A percentile compares a stretch with the other conserved stretches of the same genome.
Conservation (phyloP, 2,888 invertebrate genomes). For the Creontiades dilutus region DNA sequence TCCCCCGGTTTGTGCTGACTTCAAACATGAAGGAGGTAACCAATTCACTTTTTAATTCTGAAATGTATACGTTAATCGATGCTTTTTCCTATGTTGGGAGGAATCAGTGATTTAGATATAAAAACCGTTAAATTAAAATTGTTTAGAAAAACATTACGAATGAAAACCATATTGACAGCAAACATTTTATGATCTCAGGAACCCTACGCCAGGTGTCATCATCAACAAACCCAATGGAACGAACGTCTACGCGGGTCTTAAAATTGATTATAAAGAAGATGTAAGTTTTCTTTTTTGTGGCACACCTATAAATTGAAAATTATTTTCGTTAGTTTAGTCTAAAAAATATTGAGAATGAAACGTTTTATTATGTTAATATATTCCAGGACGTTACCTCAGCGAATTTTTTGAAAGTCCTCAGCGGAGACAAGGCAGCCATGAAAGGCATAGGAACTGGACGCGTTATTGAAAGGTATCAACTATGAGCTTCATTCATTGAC, state of each 20-base stretch:
- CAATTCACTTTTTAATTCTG: too few species aligned
- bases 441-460: constrained; percentile 80
- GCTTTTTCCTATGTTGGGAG: too few species aligned
- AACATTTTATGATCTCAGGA: constrained; percentile 78
- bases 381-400: constrained; percentile 74
- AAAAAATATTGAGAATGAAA: too few species aligned
- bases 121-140: too few species aligned
- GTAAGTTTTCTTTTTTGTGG: constrained; percentile 78
- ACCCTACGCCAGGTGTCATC: constrained; percentile 81
- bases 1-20: too few species aligned
- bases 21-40: too few species aligned
- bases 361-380: neutral
- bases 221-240: constrained; percentile 81
- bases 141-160: too few species aligned
- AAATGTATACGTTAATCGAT: too few species aligned
- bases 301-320: too few species aligned
- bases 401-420: constrained; percentile 81
- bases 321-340: too few species aligned
- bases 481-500: neutral
- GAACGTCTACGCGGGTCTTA: constrained; percentile 81
- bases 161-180: too few species aligned
- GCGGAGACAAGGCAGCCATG: constrained; percentile 80
- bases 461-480: constrained; percentile 78
- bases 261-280: constrained; percentile 80
- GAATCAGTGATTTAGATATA: too few species aligned